Percentiles rank a stretch among this genome's conserved stretches.
phyloP scores from a whole-genome alignment of 2,113 vertebrate genomes.

The Gadus macrocephalus region DNA sequence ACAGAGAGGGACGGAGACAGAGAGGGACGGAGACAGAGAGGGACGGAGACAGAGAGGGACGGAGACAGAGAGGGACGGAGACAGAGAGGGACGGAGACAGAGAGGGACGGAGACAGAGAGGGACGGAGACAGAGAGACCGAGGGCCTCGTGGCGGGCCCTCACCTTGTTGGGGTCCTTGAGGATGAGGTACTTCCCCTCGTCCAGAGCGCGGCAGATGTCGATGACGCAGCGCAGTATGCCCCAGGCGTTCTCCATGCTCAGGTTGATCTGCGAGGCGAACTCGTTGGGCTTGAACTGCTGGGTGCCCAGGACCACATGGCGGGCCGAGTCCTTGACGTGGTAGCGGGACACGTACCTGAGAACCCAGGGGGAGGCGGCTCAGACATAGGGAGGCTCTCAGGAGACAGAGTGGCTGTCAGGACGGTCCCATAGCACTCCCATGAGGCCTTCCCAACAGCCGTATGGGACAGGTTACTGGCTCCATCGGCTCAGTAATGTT shows the following conservation, averaged over 20 bases:
- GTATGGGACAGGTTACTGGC: no score
- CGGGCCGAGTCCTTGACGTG: constrained; percentile 94
- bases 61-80: no score
- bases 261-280: constrained; percentile 99
- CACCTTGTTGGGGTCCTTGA: constrained; percentile 98
- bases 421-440: no score
- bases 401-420: no score
- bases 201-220: constrained; percentile 99
- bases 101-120: no score
- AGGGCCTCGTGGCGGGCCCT: constrained; percentile 17
- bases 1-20: no score
- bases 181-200: constrained; percentile 98
- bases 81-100: no score
- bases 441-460: no score
- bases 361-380: neutral
- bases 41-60: no score
- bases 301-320: constrained; percentile 93
- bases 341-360: constrained; percentile 94
- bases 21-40: no score
- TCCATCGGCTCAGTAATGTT: no score
- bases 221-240: constrained; percentile 94
- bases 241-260: constrained; percentile 98
- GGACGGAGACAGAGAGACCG: no score
- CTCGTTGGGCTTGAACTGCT: constrained; percentile 99
- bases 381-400: neutral